A percentile compares a stretch with the other conserved stretches of the same genome.
Evolutionary conservation across 2,888 invertebrate genomes (phyloP).

Genomic region (Aquatica leii): DNA sequence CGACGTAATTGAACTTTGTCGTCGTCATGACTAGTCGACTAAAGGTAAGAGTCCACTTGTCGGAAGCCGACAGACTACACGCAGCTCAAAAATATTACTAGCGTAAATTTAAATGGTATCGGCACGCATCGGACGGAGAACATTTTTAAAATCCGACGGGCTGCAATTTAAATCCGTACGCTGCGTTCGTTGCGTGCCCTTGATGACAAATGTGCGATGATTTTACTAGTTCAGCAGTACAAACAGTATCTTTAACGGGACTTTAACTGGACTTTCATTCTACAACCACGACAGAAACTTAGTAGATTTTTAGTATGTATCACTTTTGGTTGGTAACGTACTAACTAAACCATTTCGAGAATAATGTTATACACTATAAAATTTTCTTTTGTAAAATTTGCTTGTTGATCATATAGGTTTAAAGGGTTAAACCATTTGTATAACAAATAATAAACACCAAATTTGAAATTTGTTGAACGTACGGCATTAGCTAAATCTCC

Average conservation of each 20-base stretch:
- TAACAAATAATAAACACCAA: slow-evolving; percentile 86
- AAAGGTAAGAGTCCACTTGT: too few relatives aligned
- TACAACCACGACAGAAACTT: slow-evolving; percentile 92
- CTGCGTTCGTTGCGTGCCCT: too few relatives aligned
- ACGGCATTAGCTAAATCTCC: slow-evolving; percentile 78
- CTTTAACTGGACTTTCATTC: slow-evolving; percentile 88
- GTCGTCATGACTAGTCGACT: too few relatives aligned
- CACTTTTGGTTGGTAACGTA: slow-evolving; percentile 81
- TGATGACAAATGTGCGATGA: too few relatives aligned
- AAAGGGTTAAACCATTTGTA: slow-evolving; percentile 90
- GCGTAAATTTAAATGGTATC: too few relatives aligned
- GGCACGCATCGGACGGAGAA: too few relatives aligned
- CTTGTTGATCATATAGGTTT: slow-evolving; percentile 75
- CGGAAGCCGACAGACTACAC: too few relatives aligned
- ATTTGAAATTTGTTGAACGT: slow-evolving; percentile 67
- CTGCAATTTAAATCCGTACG: too few relatives aligned
- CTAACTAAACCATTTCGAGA: slow-evolving; percentile 82
- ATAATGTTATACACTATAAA: slow-evolving; percentile 76
- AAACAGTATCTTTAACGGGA: slow-evolving; percentile 81
- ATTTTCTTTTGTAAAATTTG: slow-evolving; percentile 68
- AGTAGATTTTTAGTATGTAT: slow-evolving; percentile 83
- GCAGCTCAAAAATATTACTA: too few relatives aligned
- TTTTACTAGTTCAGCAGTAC: too few relatives aligned
- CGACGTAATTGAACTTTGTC: too few relatives aligned
- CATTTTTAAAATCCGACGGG: too few relatives aligned